phyloP scores from a whole-genome alignment of 2,797 vertebrate species.

The Petrocephalus schoutedeni region DNA sequence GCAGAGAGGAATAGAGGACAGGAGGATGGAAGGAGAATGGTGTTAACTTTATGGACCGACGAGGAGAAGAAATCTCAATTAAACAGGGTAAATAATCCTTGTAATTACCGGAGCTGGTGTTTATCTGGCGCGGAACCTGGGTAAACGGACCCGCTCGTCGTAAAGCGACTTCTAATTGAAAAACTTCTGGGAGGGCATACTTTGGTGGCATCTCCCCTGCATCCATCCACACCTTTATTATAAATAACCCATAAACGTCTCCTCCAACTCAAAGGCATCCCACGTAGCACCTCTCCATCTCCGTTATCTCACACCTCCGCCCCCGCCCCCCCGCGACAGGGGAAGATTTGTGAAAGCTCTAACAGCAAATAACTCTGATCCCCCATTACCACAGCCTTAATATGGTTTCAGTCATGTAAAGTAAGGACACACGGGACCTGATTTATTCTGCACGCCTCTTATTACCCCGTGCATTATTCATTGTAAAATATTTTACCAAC shows the following conservation, averaged over 20 bases:
- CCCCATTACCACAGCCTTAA: conserved; percentile 36
- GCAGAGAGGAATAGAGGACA: neutral
- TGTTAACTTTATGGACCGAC: conserved; percentile 69
- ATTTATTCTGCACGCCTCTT: conserved; percentile 16
- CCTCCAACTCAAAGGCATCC: conserved; percentile 16
- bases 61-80: conserved; percentile 67
- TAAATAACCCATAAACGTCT: conserved; percentile 31
- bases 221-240: neutral
- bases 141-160: conserved; percentile 67
- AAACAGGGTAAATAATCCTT: conserved; percentile 74
- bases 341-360: conserved; percentile 24
- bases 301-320: conserved; percentile 19
- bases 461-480: conserved; percentile 15
- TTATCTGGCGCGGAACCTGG: conserved; percentile 64
- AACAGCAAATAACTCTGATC: conserved; percentile 29
- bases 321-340: conserved; percentile 5
- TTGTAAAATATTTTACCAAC: conserved; percentile 21
- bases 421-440: neutral
- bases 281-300: conserved; percentile 4
- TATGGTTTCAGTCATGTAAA: conserved; percentile 26
- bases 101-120: conserved; percentile 65
- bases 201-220: neutral
- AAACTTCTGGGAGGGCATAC: conserved; percentile 49
- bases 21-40: conserved; percentile 55
- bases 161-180: conserved; percentile 68